Percentiles rank a stretch among this genome's conserved stretches.
phyloP scores from a whole-genome alignment of 1,140 invertebrate genomes.

The Mactra quadrangularis region DNA sequence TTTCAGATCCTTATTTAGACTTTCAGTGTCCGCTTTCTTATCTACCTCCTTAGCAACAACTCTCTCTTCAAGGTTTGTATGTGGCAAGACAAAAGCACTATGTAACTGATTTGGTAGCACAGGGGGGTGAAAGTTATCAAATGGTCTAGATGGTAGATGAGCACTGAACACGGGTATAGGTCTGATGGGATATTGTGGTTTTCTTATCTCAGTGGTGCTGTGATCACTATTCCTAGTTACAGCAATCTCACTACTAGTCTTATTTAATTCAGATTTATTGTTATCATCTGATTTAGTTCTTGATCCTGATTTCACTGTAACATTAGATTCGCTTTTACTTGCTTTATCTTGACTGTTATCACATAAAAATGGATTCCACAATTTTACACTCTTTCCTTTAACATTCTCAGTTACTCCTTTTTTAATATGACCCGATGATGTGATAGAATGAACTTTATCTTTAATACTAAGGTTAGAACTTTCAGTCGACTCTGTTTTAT shows the following conservation, averaged over 20 bases:
- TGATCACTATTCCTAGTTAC: not conserved
- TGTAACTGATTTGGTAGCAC: not conserved
- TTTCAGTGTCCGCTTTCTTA: not conserved
- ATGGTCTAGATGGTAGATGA: slow-evolving; percentile 2
- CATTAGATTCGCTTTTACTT: not conserved
- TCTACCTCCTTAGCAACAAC: not conserved
- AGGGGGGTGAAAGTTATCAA: slow-evolving; percentile 25
- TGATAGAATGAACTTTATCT: not conserved
- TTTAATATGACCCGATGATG: not conserved
- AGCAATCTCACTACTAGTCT: not conserved
- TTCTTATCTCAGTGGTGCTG: not conserved
- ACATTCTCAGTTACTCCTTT: not conserved
- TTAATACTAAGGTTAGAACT: not conserved
- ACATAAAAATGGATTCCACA: slow-evolving; percentile 54
- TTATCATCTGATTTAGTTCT: not conserved
- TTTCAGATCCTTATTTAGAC: no score
- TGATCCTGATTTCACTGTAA: no score
- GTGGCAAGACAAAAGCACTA: not conserved
- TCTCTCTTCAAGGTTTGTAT: not conserved
- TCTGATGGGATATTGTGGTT: slow-evolving; percentile 38
- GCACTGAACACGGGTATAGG: slow-evolving; percentile 48
- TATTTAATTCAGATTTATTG: slow-evolving; percentile 9
- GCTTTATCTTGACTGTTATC: not conserved
- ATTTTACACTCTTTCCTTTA: slow-evolving; percentile 25
- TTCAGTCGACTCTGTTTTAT: not conserved